Conservation (phyloP, 2,113 vertebrate species). For the Willisornis vidua region DNA sequence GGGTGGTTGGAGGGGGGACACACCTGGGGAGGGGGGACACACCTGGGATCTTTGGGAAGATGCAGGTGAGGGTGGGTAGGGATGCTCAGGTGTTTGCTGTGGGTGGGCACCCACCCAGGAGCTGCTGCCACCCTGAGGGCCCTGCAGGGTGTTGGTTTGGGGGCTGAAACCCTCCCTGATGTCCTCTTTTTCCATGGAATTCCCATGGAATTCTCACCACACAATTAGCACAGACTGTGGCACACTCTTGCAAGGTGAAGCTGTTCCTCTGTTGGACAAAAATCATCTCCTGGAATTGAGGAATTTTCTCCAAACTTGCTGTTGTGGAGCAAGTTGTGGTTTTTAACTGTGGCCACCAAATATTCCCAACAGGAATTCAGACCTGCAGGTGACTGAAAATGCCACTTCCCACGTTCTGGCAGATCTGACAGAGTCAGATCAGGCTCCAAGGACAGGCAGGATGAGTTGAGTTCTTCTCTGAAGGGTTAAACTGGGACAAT, state of each 20-base stretch:
- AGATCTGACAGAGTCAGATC: background rate
- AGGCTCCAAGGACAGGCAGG: background rate
- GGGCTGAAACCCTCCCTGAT: too few species aligned
- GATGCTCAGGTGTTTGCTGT: too few species aligned
- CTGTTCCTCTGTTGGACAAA: background rate
- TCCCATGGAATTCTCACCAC: background rate
- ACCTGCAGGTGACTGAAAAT: background rate
- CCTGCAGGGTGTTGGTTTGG: too few species aligned
- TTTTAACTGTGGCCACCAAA: background rate
- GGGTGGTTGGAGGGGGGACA: too few species aligned
- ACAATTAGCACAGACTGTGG: accelerated
- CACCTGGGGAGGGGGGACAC: too few species aligned
- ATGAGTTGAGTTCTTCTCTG: background rate
- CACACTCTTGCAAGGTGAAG: background rate
- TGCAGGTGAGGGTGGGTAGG: too few species aligned
- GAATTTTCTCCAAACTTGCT: background rate
- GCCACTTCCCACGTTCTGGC: background rate
- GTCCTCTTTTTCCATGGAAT: too few species aligned
- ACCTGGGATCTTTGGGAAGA: too few species aligned
- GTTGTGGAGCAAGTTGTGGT: background rate
- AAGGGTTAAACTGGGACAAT: background rate
- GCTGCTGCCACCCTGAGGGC: too few species aligned
- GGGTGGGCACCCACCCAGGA: too few species aligned
- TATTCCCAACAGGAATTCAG: background rate
- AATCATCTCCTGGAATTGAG: background rate